A percentile compares a stretch with the other conserved stretches of the same genome.
Evolutionary conservation across 2,888 invertebrate species (phyloP).

Genomic region (Danaus chrysippus): DNA sequence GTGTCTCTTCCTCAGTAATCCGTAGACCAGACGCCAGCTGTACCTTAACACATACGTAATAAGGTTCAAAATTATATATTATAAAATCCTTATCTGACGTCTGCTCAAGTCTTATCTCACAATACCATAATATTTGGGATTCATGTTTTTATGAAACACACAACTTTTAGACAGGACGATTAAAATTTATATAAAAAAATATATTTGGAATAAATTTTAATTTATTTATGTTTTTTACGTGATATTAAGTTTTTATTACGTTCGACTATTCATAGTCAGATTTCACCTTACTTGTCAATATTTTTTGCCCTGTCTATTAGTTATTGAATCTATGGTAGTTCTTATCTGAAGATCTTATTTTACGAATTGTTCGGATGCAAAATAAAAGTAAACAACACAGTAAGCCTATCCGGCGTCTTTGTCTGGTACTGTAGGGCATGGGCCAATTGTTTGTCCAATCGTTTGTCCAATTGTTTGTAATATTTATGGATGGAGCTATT

Average conservation of each 20-base stretch:
- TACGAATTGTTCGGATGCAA: slow-evolving; percentile 53
- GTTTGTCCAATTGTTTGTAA: slow-evolving; percentile 12
- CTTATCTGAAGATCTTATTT: slow-evolving; percentile 55
- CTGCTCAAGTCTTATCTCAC: slow-evolving; percentile 48
- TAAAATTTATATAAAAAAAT: not conserved
- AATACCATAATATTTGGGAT: slow-evolving; percentile 62
- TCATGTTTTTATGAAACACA: slow-evolving; percentile 33
- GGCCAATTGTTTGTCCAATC: slow-evolving; percentile 13
- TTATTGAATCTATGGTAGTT: slow-evolving; percentile 22
- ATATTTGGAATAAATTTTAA: not conserved
- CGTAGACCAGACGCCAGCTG: not conserved
- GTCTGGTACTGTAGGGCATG: slow-evolving; percentile 31
- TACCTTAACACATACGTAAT: not conserved
- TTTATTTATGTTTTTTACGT: no score
- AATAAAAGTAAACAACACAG: slow-evolving; percentile 59
- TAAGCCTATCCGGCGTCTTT: slow-evolving; percentile 63
- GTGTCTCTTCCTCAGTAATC: slow-evolving; percentile 43
- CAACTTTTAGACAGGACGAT: slow-evolving; percentile 19
- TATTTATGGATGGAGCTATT: slow-evolving; percentile 12
- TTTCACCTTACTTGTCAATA: not conserved
- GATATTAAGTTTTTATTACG: not conserved
- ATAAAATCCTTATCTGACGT: slow-evolving; percentile 48
- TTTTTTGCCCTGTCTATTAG: slow-evolving; percentile 20
- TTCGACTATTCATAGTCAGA: not conserved
- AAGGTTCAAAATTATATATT: slow-evolving; percentile 13